Percentiles rank a stretch among this genome's conserved stretches.
These are phyloP conservation scores for Ameiurus melas DNA, from an alignment of 2,113 vertebrate species.

Conservation along the genomic window DNA sequence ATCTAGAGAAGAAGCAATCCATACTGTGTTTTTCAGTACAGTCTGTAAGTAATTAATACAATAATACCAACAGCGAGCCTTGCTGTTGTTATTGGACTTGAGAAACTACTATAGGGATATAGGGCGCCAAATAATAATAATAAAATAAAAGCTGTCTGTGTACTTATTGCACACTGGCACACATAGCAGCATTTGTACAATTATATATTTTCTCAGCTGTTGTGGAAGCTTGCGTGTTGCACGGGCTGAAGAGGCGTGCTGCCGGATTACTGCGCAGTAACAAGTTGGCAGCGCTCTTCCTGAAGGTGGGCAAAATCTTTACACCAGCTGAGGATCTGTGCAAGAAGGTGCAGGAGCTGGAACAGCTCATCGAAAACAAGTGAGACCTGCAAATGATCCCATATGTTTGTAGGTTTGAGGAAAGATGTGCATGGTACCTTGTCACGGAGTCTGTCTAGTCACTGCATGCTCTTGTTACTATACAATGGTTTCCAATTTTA, in stretches of 20 bases:
- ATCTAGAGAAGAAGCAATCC: neutral
- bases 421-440: neutral
- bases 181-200: neutral
- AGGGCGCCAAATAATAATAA: neutral
- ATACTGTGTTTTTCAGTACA: neutral
- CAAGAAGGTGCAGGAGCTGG: conserved; percentile 90
- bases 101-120: neutral
- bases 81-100: neutral
- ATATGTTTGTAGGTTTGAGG: neutral
- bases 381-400: conserved; percentile 63
- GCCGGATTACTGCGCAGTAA: conserved; percentile 95
- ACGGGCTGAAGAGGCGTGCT: conserved; percentile 85
- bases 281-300: conserved; percentile 93
- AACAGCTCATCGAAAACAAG: conserved; percentile 89
- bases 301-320: conserved; percentile 93
- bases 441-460: neutral
- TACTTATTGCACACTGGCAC: neutral
- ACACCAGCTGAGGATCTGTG: conserved; percentile 87
- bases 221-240: conserved; percentile 88
- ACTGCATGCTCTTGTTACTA: neutral
- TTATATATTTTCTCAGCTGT: conserved; percentile 55
- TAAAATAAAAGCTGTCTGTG: neutral
- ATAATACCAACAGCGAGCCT: neutral
- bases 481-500: conserved; percentile 11
- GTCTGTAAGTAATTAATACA: neutral